Evolutionary conservation across 2,113 vertebrate species (phyloP), one percentile per base, ranked within the genome.

Genomic region (Setophaga kirtlandii): DNA sequence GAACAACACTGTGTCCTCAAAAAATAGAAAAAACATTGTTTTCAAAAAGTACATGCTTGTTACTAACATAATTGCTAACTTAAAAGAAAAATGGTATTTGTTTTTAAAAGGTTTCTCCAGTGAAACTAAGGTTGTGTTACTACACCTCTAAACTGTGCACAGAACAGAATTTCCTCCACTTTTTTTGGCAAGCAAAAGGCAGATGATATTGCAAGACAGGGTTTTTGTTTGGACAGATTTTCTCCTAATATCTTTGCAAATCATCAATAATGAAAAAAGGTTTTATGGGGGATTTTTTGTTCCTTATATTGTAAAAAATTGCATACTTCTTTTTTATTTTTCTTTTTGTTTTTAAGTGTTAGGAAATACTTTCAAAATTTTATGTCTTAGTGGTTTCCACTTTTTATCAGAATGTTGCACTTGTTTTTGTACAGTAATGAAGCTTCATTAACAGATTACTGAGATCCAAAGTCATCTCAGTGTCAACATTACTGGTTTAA

Each of bases 201-300:
- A 74, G 39, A 75, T 71, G 33, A 46, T 41, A 39, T 2, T 35
- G 16, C 33, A 90, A 85, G 52, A 69, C 13, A 82, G 8, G 10
- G 5, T 17, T 82, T 82, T 50, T 41, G 9, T 74, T 77, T 74
- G 21, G 8, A 47, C 6, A 78, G 21, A 27, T 70, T 42, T 44
- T 94, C 74, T 94, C 60, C 23, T 65, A 52, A 56, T 23, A 69
- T 6, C 21, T 65, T 24, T 39, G 12, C 35, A 56, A 80, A 30
- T 33, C 6, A 42, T 23, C 0, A 3, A 81, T 64, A 65, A 46
- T 5, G 2, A 49, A 31, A 28, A 46, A 46, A 23, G 5, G 1
- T 5, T 70, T 62, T 39, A 30, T 23, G 12, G 7, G 1, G 1
- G 11, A 15, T 46, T 28, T 52, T 44, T 65, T 35, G 3, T 44